Evolutionary conservation across 2,797 vertebrate genomes (phyloP).

Genomic region (Nyctalus aviator): DNA sequence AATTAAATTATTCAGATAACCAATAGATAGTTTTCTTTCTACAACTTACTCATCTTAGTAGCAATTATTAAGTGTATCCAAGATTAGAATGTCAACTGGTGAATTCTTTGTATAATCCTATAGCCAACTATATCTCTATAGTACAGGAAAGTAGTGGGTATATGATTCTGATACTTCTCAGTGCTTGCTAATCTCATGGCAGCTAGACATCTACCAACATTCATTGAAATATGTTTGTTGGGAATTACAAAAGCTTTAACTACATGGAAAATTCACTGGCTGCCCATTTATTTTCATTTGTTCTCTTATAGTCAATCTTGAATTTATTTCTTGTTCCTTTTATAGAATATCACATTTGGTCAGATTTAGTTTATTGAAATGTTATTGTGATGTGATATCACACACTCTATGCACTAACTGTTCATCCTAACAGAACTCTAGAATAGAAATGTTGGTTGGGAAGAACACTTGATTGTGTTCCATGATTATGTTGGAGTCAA

Average conservation of each 20-base stretch:
- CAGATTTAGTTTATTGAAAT: conserved; percentile 73
- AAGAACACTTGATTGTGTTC: conserved; percentile 22
- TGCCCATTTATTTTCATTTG: conserved; percentile 71
- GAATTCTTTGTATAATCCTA: not conserved
- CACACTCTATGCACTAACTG: conserved; percentile 21
- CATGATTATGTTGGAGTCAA: not conserved
- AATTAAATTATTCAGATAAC: not conserved
- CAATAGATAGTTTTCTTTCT: not conserved
- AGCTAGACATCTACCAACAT: conserved; percentile 11
- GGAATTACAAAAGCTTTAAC: not conserved
- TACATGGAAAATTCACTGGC: conserved; percentile 48
- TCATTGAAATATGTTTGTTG: conserved; percentile 53
- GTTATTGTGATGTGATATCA: conserved; percentile 55
- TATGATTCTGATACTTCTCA: not conserved
- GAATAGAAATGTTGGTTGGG: not conserved
- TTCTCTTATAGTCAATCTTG: conserved; percentile 50
- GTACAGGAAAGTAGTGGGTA: not conserved
- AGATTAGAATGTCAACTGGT: not conserved
- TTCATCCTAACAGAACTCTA: conserved; percentile 9
- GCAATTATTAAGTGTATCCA: not conserved
- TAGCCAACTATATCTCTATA: not conserved
- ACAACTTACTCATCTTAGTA: not conserved
- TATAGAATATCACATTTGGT: conserved; percentile 74
- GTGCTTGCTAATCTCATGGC: not conserved
- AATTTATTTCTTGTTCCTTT: conserved; percentile 72